Conservation (phyloP, 64 coral and sea anemone species). For the Trachythela sp. region DNA sequence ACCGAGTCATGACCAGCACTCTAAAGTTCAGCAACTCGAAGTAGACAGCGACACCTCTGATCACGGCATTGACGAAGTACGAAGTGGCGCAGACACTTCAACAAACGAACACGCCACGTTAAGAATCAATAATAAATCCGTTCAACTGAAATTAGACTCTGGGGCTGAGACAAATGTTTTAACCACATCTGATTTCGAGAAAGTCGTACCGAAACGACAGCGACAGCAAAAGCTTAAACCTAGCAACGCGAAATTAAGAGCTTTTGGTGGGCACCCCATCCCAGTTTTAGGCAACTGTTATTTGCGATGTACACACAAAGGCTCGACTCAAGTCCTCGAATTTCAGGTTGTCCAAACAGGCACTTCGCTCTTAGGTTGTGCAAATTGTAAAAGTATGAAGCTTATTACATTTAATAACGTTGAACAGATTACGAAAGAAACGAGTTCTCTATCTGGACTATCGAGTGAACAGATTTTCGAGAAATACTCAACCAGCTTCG, state of each 20-base stretch:
- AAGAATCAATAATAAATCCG: not conserved
- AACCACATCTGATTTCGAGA: slow-evolving; percentile 6
- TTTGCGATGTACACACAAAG: slow-evolving; percentile 22
- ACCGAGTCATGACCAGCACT: not conserved
- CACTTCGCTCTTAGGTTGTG: slow-evolving; percentile 48
- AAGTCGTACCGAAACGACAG: slow-evolving; percentile 25
- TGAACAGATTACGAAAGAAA: not conserved
- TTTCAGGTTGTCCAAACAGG: slow-evolving; percentile 48
- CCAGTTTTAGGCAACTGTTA: slow-evolving; percentile 48
- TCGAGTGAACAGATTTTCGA: slow-evolving; percentile 21
- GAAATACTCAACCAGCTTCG: slow-evolving; percentile 38
- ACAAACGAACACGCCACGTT: slow-evolving; percentile 11
- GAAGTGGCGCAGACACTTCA: not conserved
- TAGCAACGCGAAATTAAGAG: slow-evolving; percentile 34
- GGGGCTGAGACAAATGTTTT: slow-evolving; percentile 38
- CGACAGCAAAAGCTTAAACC: slow-evolving; percentile 22
- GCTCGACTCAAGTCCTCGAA: slow-evolving; percentile 20
- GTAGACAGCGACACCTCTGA: slow-evolving; percentile 16
- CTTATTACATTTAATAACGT: slow-evolving; percentile 37
- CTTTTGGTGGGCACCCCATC: slow-evolving; percentile 52
- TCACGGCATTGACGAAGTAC: slow-evolving; percentile 33
- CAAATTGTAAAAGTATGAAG: slow-evolving; percentile 26
- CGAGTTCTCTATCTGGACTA: not conserved
- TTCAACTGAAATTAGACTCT: slow-evolving; percentile 33
- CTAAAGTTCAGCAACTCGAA: not conserved